Conservation (phyloP, 2,888 invertebrate genomes). For the Troglohyphantes excavatus region DNA sequence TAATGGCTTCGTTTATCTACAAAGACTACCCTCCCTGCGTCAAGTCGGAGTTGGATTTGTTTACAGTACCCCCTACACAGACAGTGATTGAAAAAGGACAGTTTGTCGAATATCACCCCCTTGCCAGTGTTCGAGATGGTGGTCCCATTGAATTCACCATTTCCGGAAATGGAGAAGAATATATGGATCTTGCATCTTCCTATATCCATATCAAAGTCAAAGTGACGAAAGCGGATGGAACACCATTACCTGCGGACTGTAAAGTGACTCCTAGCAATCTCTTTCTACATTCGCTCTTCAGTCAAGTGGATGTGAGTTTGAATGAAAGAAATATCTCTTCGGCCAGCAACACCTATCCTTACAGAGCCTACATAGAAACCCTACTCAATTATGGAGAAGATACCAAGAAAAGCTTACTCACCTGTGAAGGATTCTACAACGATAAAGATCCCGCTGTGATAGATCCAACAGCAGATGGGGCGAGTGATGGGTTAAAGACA, state of each 20-base stretch:
- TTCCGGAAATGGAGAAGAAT: conserved; percentile 45
- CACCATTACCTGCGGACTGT: not conserved
- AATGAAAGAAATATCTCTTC: conserved; percentile 41
- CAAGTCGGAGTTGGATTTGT: conserved; percentile 55
- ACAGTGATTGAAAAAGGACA: conserved; percentile 34
- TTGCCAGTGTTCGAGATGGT: conserved; percentile 45
- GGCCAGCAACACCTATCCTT: conserved; percentile 29
- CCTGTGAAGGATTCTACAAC: conserved; percentile 37
- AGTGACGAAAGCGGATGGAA: conserved; percentile 38
- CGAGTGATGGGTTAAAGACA: conserved; percentile 31
- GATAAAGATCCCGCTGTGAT: not conserved
- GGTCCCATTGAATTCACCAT: conserved; percentile 55
- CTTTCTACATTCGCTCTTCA: conserved; percentile 62
- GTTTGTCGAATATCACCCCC: conserved; percentile 51
- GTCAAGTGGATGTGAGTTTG: conserved; percentile 55
- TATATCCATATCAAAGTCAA: conserved; percentile 52
- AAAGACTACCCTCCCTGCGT: conserved; percentile 21
- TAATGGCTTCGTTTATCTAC: not conserved
- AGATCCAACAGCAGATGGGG: not conserved
- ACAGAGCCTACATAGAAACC: conserved; percentile 40
- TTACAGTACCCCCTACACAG: conserved; percentile 2
- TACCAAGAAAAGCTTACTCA: conserved; percentile 16
- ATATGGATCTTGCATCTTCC: conserved; percentile 24
- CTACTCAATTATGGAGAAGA: conserved; percentile 36
- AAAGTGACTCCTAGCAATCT: conserved; percentile 37